phyloP scores from a whole-genome alignment of 2,888 invertebrate species.

The Blera fallax region DNA sequence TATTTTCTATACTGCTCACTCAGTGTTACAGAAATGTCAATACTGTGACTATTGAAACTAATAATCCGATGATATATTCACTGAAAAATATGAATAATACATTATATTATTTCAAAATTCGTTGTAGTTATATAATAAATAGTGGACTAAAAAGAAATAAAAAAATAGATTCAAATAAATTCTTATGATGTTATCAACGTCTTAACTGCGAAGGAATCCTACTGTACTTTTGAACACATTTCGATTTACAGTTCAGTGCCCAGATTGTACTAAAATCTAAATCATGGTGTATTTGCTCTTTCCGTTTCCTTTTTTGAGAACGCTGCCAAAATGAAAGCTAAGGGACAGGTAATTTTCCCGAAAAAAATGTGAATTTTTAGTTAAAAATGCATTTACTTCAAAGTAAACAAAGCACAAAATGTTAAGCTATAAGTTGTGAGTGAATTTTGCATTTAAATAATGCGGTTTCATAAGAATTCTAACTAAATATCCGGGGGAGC shows the following conservation, averaged over 20 bases:
- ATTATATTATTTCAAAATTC: too few relatives aligned
- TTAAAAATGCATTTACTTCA: slow-evolving; percentile 28
- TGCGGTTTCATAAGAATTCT: not conserved
- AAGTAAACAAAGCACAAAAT: slow-evolving; percentile 17
- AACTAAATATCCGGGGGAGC: not conserved
- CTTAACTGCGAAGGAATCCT: not conserved
- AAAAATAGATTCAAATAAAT: too few relatives aligned
- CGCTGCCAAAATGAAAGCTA: slow-evolving; percentile 90
- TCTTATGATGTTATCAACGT: not conserved
- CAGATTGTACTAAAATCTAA: slow-evolving; percentile 54
- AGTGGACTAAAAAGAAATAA: too few relatives aligned
- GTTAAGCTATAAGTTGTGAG: not conserved
- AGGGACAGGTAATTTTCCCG: slow-evolving; percentile 88
- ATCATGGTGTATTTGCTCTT: slow-evolving; percentile 74
- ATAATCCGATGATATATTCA: too few relatives aligned
- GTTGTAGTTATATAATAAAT: too few relatives aligned
- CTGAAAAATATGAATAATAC: too few relatives aligned
- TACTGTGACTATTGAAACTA: too few relatives aligned
- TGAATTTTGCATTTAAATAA: not conserved
- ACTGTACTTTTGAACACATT: slow-evolving; percentile 6
- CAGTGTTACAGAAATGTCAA: too few relatives aligned
- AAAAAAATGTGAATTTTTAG: slow-evolving; percentile 27
- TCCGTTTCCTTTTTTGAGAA: slow-evolving; percentile 82
- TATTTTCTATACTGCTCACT: too few relatives aligned
- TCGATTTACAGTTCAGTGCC: slow-evolving; percentile 13